Percentiles rank a stretch among this genome's conserved stretches.
These are phyloP conservation scores for Choristoneura rosaceana DNA, from an alignment of 2,888 invertebrate genomes.

Conservation along the genomic window DNA sequence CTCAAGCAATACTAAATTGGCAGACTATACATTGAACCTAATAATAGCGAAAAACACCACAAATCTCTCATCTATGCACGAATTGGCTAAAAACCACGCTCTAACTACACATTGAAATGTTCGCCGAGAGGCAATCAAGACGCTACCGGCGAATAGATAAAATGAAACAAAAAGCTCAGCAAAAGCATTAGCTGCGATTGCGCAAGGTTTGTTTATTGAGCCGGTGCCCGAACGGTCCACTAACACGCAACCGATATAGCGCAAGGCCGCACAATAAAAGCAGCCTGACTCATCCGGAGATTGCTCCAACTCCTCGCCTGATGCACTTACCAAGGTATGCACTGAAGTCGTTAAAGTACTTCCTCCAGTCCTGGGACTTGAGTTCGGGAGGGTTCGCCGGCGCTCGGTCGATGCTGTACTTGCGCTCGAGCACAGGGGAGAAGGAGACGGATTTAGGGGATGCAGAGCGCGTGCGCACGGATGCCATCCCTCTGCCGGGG, in stretches of 20 bases:
- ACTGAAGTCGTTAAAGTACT: conserved; percentile 82
- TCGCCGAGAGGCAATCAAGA: conserved; percentile 23
- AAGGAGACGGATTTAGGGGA: conserved; percentile 88
- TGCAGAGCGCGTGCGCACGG: conserved; percentile 87
- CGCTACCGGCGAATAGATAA: conserved; percentile 25
- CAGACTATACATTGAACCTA: conserved; percentile 29
- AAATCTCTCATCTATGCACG: conserved; percentile 27
- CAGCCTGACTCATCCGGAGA: conserved; percentile 68
- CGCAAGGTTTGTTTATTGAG: conserved; percentile 78
- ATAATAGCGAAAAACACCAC: conserved; percentile 39
- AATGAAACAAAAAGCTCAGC: conserved; percentile 41
- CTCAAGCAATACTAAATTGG: conserved; percentile 38
- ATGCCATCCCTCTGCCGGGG: conserved; percentile 80
- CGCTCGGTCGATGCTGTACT: conserved; percentile 79
- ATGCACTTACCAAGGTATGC: conserved; percentile 81
- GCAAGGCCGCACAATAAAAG: conserved; percentile 78
- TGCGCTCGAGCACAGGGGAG: conserved; percentile 86
- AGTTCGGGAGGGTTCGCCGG: conserved; percentile 71
- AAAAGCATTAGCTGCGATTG: conserved; percentile 62
- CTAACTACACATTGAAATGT: conserved; percentile 9
- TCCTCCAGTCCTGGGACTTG: conserved; percentile 76
- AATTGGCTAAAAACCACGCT: conserved; percentile 20
- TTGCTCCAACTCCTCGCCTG: conserved; percentile 54
- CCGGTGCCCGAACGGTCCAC: conserved; percentile 72
- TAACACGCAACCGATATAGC: conserved; percentile 80